A percentile compares a stretch with the other conserved stretches of the same genome.
These are phyloP conservation scores for Pinna nobilis DNA, from an alignment of 1,140 invertebrate species.

Conservation along the genomic window DNA sequence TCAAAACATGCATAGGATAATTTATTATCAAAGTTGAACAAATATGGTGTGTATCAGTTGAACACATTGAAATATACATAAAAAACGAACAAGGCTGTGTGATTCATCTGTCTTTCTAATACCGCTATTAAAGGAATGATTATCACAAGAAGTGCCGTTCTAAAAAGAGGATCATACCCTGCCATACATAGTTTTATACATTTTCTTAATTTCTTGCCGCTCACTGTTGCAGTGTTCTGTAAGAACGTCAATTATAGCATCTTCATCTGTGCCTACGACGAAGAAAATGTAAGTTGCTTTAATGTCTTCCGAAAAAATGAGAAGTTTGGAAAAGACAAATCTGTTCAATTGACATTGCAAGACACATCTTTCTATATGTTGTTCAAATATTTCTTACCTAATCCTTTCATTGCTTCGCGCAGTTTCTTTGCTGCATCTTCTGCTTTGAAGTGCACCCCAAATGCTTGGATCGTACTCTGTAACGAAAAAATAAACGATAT, in stretches of 20 bases:
- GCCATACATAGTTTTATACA: slow-evolving; percentile 93
- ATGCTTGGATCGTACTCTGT: slow-evolving; percentile 52
- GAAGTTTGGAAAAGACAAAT: neutral
- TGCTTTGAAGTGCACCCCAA: slow-evolving; percentile 45
- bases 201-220: slow-evolving; percentile 89
- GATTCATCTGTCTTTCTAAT: neutral
- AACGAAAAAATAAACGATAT: slow-evolving; percentile 20
- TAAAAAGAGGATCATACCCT: slow-evolving; percentile 79
- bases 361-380: neutral
- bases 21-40: no score
- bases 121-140: neutral
- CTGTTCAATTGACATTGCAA: neutral
- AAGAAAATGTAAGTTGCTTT: no score
- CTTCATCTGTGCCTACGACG: slow-evolving; percentile 85
- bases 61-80: no score
- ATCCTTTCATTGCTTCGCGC: slow-evolving; percentile 66
- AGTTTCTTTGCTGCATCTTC: slow-evolving; percentile 53
- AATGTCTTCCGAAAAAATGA: neutral
- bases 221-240: slow-evolving; percentile 90
- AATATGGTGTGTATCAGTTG: no score
- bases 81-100: neutral
- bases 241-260: slow-evolving; percentile 91
- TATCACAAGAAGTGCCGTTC: neutral
- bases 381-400: slow-evolving; percentile 48
- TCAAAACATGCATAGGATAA: no score